Conservation (phyloP, 30 jellyfish, hydroid and myxozoan genomes). For the Aurelia sp. region DNA sequence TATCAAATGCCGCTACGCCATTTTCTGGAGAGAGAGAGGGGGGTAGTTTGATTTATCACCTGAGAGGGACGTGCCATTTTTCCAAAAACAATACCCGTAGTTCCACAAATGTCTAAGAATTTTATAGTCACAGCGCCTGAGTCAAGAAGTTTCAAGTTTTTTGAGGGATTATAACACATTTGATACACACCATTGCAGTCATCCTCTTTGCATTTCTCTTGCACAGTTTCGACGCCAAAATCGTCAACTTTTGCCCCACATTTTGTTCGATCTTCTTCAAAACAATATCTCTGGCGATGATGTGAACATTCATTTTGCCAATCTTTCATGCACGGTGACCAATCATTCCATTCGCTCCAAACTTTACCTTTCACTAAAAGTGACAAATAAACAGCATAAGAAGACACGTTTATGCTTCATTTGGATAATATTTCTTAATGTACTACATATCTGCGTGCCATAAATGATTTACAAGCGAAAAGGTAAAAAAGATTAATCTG, state of each 20-base stretch:
- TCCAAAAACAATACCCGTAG: too few species aligned
- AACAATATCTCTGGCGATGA: slow-evolving; percentile 76
- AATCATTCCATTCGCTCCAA: slow-evolving; percentile 81
- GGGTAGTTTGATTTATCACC: too few species aligned
- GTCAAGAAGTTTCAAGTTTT: too few species aligned
- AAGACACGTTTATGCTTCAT: too few species aligned
- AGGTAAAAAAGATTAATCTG: too few species aligned
- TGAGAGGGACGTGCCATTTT: too few species aligned
- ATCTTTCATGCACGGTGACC: slow-evolving; percentile 68
- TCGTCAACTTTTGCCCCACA: slow-evolving; percentile 77
- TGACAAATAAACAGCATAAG: background rate
- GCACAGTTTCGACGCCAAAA: slow-evolving; percentile 64
- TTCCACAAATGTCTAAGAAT: too few species aligned
- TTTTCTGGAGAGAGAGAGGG: too few species aligned
- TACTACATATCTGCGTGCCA: background rate
- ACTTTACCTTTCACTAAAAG: slow-evolving; percentile 25
- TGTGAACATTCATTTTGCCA: slow-evolving; percentile 51
- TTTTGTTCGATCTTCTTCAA: slow-evolving; percentile 28
- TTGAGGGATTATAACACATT: too few species aligned
- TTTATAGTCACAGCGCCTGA: too few species aligned
- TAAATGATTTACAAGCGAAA: background rate
- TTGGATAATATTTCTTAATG: too few species aligned
- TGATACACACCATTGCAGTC: slow-evolving; percentile 57
- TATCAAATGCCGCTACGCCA: background rate
- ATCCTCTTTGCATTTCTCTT: slow-evolving; percentile 36